Percentiles rank a stretch among this genome's conserved stretches.
Evolutionary conservation across 1,140 invertebrate species (phyloP).

Genomic region (Drosophila lowei): DNA sequence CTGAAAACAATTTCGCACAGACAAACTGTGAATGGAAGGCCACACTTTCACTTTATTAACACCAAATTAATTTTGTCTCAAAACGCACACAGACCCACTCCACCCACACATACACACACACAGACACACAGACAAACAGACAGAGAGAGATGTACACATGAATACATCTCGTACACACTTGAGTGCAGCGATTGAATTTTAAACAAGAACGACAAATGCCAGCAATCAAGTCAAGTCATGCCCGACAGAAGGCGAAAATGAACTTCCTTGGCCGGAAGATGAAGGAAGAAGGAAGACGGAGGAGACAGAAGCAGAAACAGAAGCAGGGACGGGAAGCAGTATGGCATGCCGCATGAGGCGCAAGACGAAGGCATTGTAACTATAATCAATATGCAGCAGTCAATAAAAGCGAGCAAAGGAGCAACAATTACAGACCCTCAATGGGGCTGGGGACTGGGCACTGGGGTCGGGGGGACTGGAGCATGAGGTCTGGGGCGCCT

Average conservation of each 20-base stretch:
- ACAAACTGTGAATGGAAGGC: constrained; percentile 2
- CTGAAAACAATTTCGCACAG: constrained; percentile 11
- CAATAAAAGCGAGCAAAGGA: constrained; percentile 60
- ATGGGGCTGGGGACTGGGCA: background rate
- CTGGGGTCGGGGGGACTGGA: background rate
- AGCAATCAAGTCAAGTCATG: constrained; percentile 72
- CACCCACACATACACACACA: background rate
- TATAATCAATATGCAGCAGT: constrained; percentile 80
- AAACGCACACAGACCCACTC: background rate
- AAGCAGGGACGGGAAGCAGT: too few relatives aligned
- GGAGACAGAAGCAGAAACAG: background rate
- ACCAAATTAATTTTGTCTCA: constrained; percentile 73
- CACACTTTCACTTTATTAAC: constrained; percentile 72
- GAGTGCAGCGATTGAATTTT: constrained; percentile 76
- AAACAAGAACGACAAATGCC: constrained; percentile 72
- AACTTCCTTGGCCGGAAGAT: constrained; percentile 11
- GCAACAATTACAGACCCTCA: constrained; percentile 68
- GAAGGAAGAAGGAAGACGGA: background rate
- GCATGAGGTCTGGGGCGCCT: background rate
- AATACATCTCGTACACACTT: constrained; percentile 43
- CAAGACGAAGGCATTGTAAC: constrained; percentile 45
- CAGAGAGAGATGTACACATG: constrained; percentile 21
- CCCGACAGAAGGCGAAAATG: constrained; percentile 38
- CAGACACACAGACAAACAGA: background rate
- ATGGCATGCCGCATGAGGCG: background rate